phyloP scores from a whole-genome alignment of 2,888 invertebrate species.

The Drosophila mercatorum region DNA sequence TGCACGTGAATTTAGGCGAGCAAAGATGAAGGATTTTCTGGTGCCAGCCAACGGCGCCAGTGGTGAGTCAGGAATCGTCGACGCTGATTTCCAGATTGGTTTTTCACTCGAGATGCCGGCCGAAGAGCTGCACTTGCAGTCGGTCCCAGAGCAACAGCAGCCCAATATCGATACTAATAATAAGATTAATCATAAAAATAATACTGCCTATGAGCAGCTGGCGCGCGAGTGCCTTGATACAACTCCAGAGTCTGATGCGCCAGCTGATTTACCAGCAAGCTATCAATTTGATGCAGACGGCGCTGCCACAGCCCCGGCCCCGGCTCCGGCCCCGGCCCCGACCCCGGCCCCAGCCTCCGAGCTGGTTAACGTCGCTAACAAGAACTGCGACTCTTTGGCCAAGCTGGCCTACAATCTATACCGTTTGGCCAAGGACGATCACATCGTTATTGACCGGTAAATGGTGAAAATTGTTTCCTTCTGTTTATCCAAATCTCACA shows the following conservation, averaged over 20 bases:
- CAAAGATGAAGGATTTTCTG: slow-evolving; percentile 45
- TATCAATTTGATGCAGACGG: slow-evolving; percentile 39
- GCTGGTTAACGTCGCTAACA: slow-evolving; percentile 56
- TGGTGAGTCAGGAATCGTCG: slow-evolving; percentile 25
- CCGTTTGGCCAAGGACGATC: slow-evolving; percentile 78
- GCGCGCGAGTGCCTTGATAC: slow-evolving; percentile 37
- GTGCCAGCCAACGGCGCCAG: slow-evolving; percentile 40
- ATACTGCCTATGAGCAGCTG: slow-evolving; percentile 34
- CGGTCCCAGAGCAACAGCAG: slow-evolving; percentile 44
- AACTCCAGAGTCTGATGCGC: slow-evolving; percentile 30
- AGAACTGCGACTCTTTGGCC: slow-evolving; percentile 74
- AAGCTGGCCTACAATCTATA: slow-evolving; percentile 81
- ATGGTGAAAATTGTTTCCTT: not conserved
- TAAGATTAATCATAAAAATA: slow-evolving; percentile 22
- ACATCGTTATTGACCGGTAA: slow-evolving; percentile 83
- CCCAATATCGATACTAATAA: slow-evolving; percentile 21
- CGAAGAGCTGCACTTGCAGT: slow-evolving; percentile 58
- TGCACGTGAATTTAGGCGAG: slow-evolving; percentile 1
- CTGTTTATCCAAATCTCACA: not conserved
- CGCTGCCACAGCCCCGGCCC: slow-evolving; percentile 36
- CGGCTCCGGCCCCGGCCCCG: too few relatives aligned
- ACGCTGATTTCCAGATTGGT: slow-evolving; percentile 45
- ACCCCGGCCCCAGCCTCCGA: slow-evolving; percentile 37
- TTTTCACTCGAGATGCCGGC: slow-evolving; percentile 44
- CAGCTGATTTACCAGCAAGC: slow-evolving; percentile 27